phyloP scores from a whole-genome alignment of 1,140 invertebrate genomes.

The Drosophila funebris region DNA sequence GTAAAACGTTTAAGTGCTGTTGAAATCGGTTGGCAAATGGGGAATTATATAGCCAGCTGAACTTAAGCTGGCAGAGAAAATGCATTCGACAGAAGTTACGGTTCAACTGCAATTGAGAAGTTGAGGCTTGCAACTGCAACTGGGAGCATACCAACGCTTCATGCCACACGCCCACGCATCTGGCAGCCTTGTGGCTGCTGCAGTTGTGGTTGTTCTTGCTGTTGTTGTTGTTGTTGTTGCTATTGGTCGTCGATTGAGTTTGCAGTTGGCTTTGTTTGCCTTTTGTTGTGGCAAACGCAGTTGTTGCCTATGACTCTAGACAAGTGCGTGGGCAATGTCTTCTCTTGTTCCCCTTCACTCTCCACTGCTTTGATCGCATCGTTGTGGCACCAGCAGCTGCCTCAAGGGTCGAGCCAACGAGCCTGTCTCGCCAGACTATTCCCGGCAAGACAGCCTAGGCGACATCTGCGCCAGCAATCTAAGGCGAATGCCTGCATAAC shows the following conservation, averaged over 20 bases:
- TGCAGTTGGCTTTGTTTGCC: slow-evolving; percentile 51
- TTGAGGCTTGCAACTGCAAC: slow-evolving; percentile 7
- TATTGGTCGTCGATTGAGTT: slow-evolving; percentile 58
- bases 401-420: slow-evolving; percentile 43
- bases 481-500: slow-evolving; percentile 32
- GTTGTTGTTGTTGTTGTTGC: slow-evolving; percentile 17
- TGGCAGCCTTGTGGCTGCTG: slow-evolving; percentile 30
- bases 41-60: slow-evolving; percentile 41
- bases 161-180: slow-evolving; percentile 25
- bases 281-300: neutral
- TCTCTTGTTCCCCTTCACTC: neutral
- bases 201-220: slow-evolving; percentile 2
- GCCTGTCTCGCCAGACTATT: slow-evolving; percentile 4
- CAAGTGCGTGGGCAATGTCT: slow-evolving; percentile 66
- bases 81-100: slow-evolving; percentile 18
- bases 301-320: slow-evolving; percentile 45
- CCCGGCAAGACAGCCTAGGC: slow-evolving; percentile 32
- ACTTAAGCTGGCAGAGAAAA: slow-evolving; percentile 20
- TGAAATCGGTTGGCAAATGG: slow-evolving; percentile 7
- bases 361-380: neutral
- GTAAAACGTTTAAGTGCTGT: slow-evolving; percentile 47
- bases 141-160: slow-evolving; percentile 8
- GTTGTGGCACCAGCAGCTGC: slow-evolving; percentile 42
- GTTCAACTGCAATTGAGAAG: too few relatives aligned
- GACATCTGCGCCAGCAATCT: slow-evolving; percentile 73